Evolutionary conservation across 35 echinoderm and acorn worm species (phyloP).

Genomic region (Eucidaris tribuloides): DNA sequence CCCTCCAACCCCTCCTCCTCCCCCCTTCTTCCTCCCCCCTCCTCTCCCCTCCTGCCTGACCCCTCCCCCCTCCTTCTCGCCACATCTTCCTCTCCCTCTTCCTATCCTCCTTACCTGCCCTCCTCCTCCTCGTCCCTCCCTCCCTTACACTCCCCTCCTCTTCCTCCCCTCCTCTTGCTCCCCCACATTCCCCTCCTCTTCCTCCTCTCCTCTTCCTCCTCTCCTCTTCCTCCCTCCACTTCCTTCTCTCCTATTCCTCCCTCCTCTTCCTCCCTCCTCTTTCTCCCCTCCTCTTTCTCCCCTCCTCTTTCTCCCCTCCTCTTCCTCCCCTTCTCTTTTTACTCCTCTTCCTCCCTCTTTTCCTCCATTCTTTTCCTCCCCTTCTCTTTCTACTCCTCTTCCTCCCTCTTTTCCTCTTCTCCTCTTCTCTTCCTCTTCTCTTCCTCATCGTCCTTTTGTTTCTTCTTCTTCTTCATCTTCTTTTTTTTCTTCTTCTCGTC

Average conservation of each 20-base stretch:
- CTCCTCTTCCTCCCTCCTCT: background rate
- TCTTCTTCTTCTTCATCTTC: background rate
- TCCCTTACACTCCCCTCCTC: too few species aligned
- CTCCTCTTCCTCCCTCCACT: background rate
- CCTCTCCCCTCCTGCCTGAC: too few species aligned
- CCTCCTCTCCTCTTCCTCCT: background rate
- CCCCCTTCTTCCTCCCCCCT: too few species aligned
- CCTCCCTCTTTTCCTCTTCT: background rate
- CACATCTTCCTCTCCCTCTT: too few species aligned
- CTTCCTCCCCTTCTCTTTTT: background rate
- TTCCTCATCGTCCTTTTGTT: background rate
- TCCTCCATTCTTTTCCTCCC: background rate
- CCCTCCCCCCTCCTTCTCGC: too few species aligned
- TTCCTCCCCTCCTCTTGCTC: background rate
- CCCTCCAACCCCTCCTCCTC: too few species aligned
- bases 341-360: background rate
- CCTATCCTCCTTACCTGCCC: too few species aligned
- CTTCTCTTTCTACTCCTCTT: background rate
- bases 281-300: background rate
- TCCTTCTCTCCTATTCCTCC: background rate
- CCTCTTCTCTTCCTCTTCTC: background rate
- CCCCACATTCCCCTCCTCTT: background rate
- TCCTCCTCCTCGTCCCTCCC: too few species aligned
- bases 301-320: too few species aligned
- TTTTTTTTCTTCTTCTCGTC: background rate